Conservation (phyloP, 2,113 vertebrate species). For the Saimiri boliviensis region DNA sequence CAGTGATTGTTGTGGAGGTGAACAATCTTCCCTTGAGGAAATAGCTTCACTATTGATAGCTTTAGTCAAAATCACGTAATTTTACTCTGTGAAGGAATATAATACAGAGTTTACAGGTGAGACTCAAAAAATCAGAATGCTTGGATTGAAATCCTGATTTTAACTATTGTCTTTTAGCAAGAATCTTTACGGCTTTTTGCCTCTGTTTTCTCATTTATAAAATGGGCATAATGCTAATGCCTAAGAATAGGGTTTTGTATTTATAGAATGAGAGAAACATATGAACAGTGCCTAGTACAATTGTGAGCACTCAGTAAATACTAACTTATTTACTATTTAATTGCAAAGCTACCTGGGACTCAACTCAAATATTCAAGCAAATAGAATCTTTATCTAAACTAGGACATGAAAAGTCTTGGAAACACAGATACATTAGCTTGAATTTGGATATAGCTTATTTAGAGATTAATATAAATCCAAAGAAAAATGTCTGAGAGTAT, state of each 20-base stretch:
- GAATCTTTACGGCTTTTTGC: not conserved
- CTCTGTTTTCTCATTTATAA: not conserved
- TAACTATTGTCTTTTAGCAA: not conserved
- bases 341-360: not conserved
- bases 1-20: not conserved
- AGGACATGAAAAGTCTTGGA: not conserved
- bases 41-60: not conserved
- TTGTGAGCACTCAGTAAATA: not conserved
- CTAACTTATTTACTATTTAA: not conserved
- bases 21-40: not conserved
- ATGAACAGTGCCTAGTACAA: no score
- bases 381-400: not conserved
- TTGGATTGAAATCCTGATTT: not conserved
- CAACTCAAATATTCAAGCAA: not conserved
- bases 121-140: not conserved
- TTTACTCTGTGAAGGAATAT: not conserved
- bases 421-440: not conserved
- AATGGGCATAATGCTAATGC: not conserved
- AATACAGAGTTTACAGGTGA: not conserved
- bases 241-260: not conserved
- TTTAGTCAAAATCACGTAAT: not conserved
- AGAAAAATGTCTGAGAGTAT: not conserved
- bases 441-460: not conserved
- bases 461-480: not conserved
- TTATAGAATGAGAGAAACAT: no score